These are phyloP conservation scores for Drosophila borborema DNA, from an alignment of 2,888 invertebrate species.

Conservation along the genomic window DNA sequence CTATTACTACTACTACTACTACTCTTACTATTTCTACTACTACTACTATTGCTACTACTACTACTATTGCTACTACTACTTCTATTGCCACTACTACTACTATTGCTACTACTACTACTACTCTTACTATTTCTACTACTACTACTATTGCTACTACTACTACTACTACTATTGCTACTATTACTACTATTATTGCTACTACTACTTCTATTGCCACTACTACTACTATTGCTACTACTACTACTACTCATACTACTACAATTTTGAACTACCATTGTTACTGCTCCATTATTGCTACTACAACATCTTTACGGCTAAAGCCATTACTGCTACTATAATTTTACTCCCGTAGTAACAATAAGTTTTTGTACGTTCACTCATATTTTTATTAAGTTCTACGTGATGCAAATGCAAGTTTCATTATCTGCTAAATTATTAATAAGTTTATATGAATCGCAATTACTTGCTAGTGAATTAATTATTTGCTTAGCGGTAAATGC, in stretches of 20 bases:
- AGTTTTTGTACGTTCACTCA: not conserved
- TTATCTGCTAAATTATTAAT: constrained; percentile 9
- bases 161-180: not conserved
- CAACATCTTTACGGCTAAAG: not conserved
- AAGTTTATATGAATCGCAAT: constrained; percentile 16
- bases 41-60: not conserved
- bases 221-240: not conserved
- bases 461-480: not conserved
- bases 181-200: not conserved
- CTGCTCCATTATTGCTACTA: not conserved
- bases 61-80: not conserved
- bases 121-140: not conserved
- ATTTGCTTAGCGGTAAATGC: constrained; percentile 8
- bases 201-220: not conserved
- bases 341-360: not conserved
- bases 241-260: not conserved
- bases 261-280: not conserved
- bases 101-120: not conserved
- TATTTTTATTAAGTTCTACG: not conserved
- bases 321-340: not conserved
- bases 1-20: not conserved
- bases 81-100: not conserved
- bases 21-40: not conserved
- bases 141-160: not conserved
- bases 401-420: constrained; percentile 5